phyloP scores from a whole-genome alignment of 2,888 invertebrate species.

The Alentia gelatinosa region DNA sequence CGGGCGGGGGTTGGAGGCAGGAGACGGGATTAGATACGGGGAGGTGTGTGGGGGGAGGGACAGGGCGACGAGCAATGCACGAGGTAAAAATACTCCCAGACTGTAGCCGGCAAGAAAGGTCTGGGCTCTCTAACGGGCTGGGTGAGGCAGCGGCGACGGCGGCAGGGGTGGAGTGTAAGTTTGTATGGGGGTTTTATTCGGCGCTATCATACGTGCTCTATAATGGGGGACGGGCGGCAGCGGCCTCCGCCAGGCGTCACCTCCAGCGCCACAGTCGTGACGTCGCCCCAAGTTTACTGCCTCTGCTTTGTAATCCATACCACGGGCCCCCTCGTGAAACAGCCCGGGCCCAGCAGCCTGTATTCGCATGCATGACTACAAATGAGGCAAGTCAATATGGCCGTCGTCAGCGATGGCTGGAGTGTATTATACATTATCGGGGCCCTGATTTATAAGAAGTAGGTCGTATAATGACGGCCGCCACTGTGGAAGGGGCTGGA shows the following conservation, averaged over 20 bases:
- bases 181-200: constrained; percentile 1
- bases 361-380: constrained; percentile 17
- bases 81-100: not conserved
- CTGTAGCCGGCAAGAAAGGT: not conserved
- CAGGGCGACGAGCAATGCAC: not conserved
- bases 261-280: not conserved
- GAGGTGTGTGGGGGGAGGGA: not conserved
- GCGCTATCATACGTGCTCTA: not conserved
- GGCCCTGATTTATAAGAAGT: not conserved
- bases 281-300: constrained; percentile 16
- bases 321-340: not conserved
- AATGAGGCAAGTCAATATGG: constrained; percentile 14
- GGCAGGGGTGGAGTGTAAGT: not conserved
- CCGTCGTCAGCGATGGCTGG: not conserved
- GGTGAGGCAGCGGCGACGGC: no score
- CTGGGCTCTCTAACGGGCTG: not conserved
- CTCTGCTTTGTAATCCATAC: constrained; percentile 17
- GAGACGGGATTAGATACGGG: no score
- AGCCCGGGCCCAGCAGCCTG: not conserved
- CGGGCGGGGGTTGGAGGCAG: not conserved
- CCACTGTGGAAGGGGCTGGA: not conserved
- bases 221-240: not conserved
- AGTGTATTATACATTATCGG: constrained; percentile 2
- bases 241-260: not conserved
- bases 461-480: not conserved